Evolutionary conservation across 2,113 vertebrate genomes (phyloP).

Genomic region (Polypterus senegalus): DNA sequence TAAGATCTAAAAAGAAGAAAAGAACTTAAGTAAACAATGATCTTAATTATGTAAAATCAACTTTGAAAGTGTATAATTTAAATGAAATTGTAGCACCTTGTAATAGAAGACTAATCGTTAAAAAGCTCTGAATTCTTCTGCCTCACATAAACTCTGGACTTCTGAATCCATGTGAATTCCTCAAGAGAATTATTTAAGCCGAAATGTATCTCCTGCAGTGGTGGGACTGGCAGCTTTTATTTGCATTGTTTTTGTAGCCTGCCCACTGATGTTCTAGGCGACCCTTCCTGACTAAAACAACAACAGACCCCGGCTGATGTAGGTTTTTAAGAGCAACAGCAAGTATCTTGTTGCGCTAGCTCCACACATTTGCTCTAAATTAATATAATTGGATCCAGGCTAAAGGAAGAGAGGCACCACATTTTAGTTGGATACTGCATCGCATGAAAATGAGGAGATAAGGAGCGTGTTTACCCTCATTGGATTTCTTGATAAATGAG

Average conservation of each 20-base stretch:
- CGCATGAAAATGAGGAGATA: constrained; percentile 31
- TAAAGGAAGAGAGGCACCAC: constrained; percentile 21
- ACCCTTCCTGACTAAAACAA: constrained; percentile 28
- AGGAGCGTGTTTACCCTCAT: constrained; percentile 30
- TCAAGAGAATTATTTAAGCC: no score
- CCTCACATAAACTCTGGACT: no score
- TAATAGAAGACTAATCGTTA: no score
- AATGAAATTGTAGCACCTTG: no score
- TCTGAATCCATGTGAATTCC: no score
- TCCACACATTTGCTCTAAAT: constrained; percentile 36
- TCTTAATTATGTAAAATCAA: no score
- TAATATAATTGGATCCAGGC: constrained; percentile 39
- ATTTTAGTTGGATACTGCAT: constrained; percentile 13
- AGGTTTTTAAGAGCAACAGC: constrained; percentile 32
- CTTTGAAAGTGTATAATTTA: no score
- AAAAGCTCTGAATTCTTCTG: no score
- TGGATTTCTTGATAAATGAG: constrained; percentile 36
- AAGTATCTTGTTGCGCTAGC: constrained; percentile 40
- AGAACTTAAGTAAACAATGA: no score
- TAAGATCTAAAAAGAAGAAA: no score
- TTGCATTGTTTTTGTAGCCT: constrained; percentile 11
- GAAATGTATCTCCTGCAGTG: neutral
- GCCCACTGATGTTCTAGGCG: constrained; percentile 2
- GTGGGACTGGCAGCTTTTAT: neutral
- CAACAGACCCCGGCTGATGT: constrained; percentile 44